Percentiles rank a stretch among this genome's conserved stretches.
Conservation (phyloP, 2,113 vertebrate genomes). For the Strix uralensis region DNA sequence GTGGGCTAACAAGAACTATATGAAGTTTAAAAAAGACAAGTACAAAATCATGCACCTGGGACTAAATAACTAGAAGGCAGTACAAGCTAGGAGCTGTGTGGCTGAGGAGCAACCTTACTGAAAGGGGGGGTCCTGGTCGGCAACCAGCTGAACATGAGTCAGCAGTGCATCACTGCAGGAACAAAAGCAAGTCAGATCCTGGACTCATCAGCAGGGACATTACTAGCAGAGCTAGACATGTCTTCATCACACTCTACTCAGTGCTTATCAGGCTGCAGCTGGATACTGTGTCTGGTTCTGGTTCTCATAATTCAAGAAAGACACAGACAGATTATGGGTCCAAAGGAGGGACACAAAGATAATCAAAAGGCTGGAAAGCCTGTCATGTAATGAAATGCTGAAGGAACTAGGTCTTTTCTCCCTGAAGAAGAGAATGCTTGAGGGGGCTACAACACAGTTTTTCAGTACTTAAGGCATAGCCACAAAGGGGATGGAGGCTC, state of each 20-base stretch:
- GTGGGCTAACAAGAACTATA: neutral
- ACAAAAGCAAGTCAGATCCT: neutral
- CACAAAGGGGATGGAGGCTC: neutral
- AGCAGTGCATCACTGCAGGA: neutral
- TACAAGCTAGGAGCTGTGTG: neutral
- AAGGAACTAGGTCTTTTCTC: neutral
- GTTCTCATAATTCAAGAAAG: neutral
- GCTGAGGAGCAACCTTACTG: neutral
- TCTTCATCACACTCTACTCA: neutral
- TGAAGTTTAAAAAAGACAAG: neutral
- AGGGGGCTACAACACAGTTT: neutral
- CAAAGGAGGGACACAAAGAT: neutral
- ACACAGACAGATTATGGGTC: neutral
- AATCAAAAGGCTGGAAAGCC: neutral
- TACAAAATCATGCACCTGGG: neutral
- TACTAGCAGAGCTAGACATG: neutral
- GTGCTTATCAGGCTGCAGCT: neutral
- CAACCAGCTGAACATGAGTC: neutral
- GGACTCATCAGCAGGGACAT: neutral
- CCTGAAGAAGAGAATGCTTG: too few species aligned
- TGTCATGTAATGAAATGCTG: neutral
- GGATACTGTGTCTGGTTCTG: neutral
- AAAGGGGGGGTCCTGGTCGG: too few species aligned
- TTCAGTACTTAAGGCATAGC: rapidly evolving
- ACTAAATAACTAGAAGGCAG: neutral